Conservation (phyloP, 2,888 invertebrate species). For the Vesta saturnalis region DNA sequence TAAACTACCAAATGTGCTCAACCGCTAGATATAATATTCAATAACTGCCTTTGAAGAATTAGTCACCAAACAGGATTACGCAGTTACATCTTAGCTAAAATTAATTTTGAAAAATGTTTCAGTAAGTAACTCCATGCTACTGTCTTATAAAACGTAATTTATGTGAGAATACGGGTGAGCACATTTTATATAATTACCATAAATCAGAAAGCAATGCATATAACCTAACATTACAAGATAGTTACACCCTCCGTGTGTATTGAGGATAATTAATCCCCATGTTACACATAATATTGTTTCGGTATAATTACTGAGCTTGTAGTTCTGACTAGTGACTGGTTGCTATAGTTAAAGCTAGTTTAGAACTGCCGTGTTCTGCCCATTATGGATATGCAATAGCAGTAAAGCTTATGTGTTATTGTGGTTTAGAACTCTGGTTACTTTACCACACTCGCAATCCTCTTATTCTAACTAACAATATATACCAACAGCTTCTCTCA, state of each 20-base stretch:
- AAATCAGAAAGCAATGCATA: conserved; percentile 31
- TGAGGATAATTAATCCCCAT: conserved; percentile 62
- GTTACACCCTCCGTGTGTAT: conserved; percentile 42
- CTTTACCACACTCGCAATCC: conserved; percentile 28
- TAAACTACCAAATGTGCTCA: too few relatives aligned
- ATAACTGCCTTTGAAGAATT: too few relatives aligned
- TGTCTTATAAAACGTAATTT: neutral
- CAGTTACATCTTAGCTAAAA: too few relatives aligned
- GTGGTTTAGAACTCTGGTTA: conserved; percentile 30
- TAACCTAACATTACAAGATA: conserved; percentile 31
- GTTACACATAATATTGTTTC: conserved; percentile 63
- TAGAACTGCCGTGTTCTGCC: conserved; percentile 45
- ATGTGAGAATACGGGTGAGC: neutral
- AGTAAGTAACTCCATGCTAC: neutral
- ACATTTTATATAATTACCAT: conserved; percentile 24
- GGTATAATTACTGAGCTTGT: conserved; percentile 62
- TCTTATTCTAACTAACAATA: conserved; percentile 10
- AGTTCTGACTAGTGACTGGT: conserved; percentile 57
- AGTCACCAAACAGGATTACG: too few relatives aligned
- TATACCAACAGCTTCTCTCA: neutral
- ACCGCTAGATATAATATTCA: too few relatives aligned
- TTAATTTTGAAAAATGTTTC: neutral
- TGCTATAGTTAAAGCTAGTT: conserved; percentile 50
- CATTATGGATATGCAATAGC: conserved; percentile 46
- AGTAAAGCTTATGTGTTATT: conserved; percentile 37